Conservation (phyloP, 2,888 invertebrate genomes). For the Alviniconcha strummeri region DNA sequence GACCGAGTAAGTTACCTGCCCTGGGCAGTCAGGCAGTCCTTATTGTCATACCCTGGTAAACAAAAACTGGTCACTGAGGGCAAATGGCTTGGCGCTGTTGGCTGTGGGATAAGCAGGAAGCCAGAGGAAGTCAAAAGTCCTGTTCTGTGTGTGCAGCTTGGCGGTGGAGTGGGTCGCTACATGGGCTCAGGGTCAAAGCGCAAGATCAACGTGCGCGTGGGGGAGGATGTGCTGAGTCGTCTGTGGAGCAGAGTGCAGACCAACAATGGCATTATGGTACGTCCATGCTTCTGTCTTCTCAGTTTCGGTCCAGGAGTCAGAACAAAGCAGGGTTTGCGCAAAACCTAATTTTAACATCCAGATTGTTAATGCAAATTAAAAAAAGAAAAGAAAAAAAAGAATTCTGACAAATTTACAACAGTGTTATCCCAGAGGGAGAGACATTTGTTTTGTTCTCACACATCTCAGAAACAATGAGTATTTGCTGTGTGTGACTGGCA, state of each 20-base stretch:
- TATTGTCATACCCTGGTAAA: too few relatives aligned
- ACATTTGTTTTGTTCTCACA: too few relatives aligned
- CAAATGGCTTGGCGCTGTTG: too few relatives aligned
- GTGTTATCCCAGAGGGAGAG: too few relatives aligned
- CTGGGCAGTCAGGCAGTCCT: too few relatives aligned
- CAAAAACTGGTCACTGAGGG: too few relatives aligned
- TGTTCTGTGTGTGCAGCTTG: conserved; percentile 50
- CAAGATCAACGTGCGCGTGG: conserved; percentile 60
- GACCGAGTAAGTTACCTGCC: too few relatives aligned
- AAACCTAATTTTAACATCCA: too few relatives aligned
- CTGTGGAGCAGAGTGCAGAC: conserved; percentile 96
- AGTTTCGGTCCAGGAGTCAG: neutral
- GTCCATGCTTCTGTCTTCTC: conserved; percentile 22
- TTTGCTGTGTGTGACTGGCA: conserved; percentile 61
- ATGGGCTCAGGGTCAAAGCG: conserved; percentile 66
- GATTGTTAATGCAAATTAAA: neutral
- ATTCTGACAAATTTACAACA: too few relatives aligned
- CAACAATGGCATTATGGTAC: conserved; percentile 96
- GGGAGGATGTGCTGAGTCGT: conserved; percentile 90
- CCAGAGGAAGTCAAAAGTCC: too few relatives aligned
- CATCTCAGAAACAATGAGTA: too few relatives aligned
- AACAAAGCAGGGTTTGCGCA: neutral
- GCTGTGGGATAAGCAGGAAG: too few relatives aligned
- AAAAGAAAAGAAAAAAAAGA: neutral
- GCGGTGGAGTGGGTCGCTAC: conserved; percentile 66